Conservation (phyloP, 2,797 vertebrate species). For the Chrysocyon brachyurus region DNA sequence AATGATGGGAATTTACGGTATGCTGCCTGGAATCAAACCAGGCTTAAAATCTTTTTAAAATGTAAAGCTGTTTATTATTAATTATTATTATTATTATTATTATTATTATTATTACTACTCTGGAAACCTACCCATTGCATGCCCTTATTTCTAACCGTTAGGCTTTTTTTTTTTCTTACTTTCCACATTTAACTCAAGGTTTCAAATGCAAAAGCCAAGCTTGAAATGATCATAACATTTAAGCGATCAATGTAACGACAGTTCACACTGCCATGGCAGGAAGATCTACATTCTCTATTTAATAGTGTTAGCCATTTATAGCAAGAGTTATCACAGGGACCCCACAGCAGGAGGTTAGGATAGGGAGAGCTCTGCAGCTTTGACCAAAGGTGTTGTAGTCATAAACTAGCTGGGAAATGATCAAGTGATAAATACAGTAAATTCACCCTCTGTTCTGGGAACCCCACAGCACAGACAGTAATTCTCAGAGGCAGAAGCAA, state of each 20-base stretch:
- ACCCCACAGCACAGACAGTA: slow-evolving; percentile 30
- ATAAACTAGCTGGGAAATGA: slow-evolving; percentile 69
- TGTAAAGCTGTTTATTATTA: slow-evolving; percentile 64
- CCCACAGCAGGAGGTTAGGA: not conserved
- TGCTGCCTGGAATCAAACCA: slow-evolving; percentile 23
- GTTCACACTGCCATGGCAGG: not conserved
- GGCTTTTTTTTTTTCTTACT: not conserved
- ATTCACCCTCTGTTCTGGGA: slow-evolving; percentile 65
- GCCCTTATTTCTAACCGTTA: slow-evolving; percentile 60
- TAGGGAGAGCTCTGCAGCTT: not conserved
- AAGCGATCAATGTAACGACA: not conserved
- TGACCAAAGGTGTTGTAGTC: not conserved
- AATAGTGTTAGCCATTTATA: slow-evolving; percentile 61
- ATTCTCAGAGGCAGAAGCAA: slow-evolving; percentile 66
- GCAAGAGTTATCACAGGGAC: slow-evolving; percentile 61
- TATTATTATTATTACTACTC: slow-evolving; percentile 42
- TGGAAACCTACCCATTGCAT: slow-evolving; percentile 36
- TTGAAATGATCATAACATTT: slow-evolving; percentile 54
- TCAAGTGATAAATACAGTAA: slow-evolving; percentile 71
- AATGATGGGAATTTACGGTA: not conserved
- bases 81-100: slow-evolving; percentile 30
- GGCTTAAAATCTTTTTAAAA: slow-evolving; percentile 45
- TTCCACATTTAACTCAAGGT: slow-evolving; percentile 66
- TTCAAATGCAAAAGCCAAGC: slow-evolving; percentile 55
- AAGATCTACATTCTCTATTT: slow-evolving; percentile 40